A percentile compares a stretch with the other conserved stretches of the same genome.
phyloP scores from a whole-genome alignment of 2,797 vertebrate genomes.

The Diglossa cyanea region DNA sequence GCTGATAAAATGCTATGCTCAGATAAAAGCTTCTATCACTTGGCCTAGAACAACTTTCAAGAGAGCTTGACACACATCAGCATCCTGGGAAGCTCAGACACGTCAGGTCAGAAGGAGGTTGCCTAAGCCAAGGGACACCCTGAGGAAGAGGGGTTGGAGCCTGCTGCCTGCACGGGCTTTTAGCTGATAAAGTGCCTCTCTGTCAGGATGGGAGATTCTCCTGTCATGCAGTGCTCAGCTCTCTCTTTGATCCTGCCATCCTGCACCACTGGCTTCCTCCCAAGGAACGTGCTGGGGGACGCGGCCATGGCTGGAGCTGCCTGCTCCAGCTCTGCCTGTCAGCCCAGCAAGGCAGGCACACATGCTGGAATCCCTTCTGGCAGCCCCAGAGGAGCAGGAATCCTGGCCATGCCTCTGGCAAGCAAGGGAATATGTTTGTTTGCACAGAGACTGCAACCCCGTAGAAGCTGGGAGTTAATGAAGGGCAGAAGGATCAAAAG shows the following conservation, averaged over 20 bases:
- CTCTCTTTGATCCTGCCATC: slow-evolving; percentile 3
- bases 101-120: background rate
- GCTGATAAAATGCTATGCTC: background rate
- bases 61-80: background rate
- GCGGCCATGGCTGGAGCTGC: background rate
- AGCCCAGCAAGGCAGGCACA: background rate
- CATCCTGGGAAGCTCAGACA: background rate
- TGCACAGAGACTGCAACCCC: background rate
- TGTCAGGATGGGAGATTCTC: slow-evolving; percentile 2
- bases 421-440: background rate
- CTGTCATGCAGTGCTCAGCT: background rate
- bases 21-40: background rate
- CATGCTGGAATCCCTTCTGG: slow-evolving; percentile 10
- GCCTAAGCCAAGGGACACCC: background rate
- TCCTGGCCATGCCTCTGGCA: background rate
- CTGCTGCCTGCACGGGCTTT: background rate
- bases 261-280: background rate
- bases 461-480: background rate
- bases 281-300: background rate
- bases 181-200: background rate
- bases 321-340: slow-evolving; percentile 15
- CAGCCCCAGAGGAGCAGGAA: background rate
- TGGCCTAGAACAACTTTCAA: background rate
- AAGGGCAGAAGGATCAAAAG: background rate
- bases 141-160: background rate